Evolutionary conservation across 2,888 invertebrate species (phyloP), one percentile per base, ranked within the genome.

Genomic region (Eudasyphora cyanicolor): DNA sequence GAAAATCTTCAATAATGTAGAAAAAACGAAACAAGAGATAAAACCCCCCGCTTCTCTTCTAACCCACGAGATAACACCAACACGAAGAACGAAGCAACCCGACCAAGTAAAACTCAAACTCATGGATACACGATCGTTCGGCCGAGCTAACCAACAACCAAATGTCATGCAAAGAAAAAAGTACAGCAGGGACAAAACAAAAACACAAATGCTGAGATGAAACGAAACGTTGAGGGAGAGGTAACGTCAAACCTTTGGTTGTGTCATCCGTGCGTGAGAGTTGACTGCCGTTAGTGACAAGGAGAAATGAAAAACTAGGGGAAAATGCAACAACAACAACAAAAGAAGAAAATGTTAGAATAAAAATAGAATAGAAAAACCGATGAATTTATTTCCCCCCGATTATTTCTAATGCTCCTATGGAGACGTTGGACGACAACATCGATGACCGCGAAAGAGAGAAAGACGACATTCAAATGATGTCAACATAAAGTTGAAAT

Each of bases 141-240:
- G 27, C n/a, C 24, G 54, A 10, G 24, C n/a, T n/a, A n/a, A n/a
- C n/a, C n/a, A 62, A 62, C 29, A 57, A 76, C 29, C 32, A 12
- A 51, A 64, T 24, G 32, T 67, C 6, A 38, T 54, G 19, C 10
- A 62, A n/a, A 54, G 38, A 54, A 78, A 83, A 86, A 87, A 85
- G 87, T 87, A 87, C 85, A 86, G 87, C 87, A 86, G 79, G 85
- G 85, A 64, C 87, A 87, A 87, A 87, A 87, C 87, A 87, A 87
- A 87, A 86, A 79, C n/a, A n/a, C n/a, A n/a, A n/a, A n/a, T n/a
- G n/a, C n/a, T n/a, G n/a, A n/a, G n/a, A 82, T 60, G 64, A 76
- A 29, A 71, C 67, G 57, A 32, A 67, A 67, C 67, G 17, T 24
- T 38, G 64, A 75, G 17, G 32, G 19, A 75, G 49, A 62, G 38